Evolutionary conservation across 2,797 vertebrate species (phyloP).

Genomic region (Gymnocypris eckloni): DNA sequence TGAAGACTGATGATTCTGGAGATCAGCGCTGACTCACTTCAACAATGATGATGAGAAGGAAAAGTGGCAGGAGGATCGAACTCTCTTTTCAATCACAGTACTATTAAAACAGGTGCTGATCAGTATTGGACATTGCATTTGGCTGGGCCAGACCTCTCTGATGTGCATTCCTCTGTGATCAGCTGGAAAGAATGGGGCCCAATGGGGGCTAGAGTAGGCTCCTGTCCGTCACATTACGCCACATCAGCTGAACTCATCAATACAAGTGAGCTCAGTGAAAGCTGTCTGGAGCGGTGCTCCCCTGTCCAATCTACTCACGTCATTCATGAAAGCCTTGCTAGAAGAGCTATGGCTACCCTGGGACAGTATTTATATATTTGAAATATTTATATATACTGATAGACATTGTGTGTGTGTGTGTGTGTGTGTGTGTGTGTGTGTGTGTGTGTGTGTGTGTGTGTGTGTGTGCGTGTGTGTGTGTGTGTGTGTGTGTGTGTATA

Average conservation of each 20-base stretch:
- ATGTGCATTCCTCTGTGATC: slow-evolving; percentile 50
- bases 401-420: too few relatives aligned
- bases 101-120: slow-evolving; percentile 59
- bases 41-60: slow-evolving; percentile 43
- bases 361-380: not conserved
- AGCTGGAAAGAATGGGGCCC: slow-evolving; percentile 54
- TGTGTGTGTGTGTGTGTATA: too few relatives aligned
- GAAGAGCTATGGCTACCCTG: not conserved
- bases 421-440: too few relatives aligned
- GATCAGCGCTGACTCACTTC: slow-evolving; percentile 36
- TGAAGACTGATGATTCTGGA: not conserved
- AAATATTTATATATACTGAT: too few relatives aligned
- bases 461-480: too few relatives aligned
- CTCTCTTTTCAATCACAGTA: slow-evolving; percentile 21
- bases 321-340: slow-evolving; percentile 14
- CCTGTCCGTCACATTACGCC: slow-evolving; percentile 52
- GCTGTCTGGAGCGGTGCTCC: slow-evolving; percentile 20
- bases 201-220: slow-evolving; percentile 45
- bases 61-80: slow-evolving; percentile 36
- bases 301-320: not conserved
- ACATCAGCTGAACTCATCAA: slow-evolving; percentile 56
- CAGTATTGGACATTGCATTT: slow-evolving; percentile 45
- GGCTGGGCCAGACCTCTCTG: slow-evolving; percentile 8
- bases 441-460: too few relatives aligned
- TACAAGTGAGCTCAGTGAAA: slow-evolving; percentile 52